Evolutionary conservation across 1,140 invertebrate species (phyloP), one percentile per base, ranked within the genome.

Genomic region (Phymastichus coffea): DNA sequence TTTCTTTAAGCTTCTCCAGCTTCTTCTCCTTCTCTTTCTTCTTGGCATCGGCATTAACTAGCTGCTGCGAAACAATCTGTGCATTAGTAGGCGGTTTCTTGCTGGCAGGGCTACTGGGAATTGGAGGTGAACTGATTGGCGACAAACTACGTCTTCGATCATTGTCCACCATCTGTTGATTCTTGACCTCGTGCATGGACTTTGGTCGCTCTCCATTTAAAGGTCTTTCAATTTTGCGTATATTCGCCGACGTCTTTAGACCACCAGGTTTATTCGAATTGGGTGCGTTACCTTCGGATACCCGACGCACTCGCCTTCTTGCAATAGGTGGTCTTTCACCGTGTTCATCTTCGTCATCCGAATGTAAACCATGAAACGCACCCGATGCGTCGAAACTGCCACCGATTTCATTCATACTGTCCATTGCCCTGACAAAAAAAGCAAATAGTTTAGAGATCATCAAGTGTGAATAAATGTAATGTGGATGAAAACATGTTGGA

Each of bases 301-400:
- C 68, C 12, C 75, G 69, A 19, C 78, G 66, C 25, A 67, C 66
- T 53, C 76, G 65, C n/a, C 54, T 20, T 20, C 40, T 56, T 12
- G 19, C 38, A 0, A 41, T 38, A 3, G 44, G 28, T 14, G 58
- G 53, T 57, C 66, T 61, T 3, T 48, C 56, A 6, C 64, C 67
- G 1, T 80, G 80, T 1, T 81, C 78, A n/a, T 86, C 85, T 26
- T 86, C 84, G 47, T 87, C 85, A 51, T 86, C 83, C 1, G 84
- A 84, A 65, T 81, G 77, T 57, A 78, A 77, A 26, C 78, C 80
- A 12, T 88, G 87, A 76, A 94, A 95, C 10, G 91, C 92, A 3
- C 93, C 93, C 47, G 84, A 86, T 2, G 92, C 83, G 77, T 95
- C 93, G 77, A 95, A 95, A 55, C 88, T 91, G 14, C 92, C 92